Conservation (phyloP, 2,888 invertebrate species). For the Elysia crispata region DNA sequence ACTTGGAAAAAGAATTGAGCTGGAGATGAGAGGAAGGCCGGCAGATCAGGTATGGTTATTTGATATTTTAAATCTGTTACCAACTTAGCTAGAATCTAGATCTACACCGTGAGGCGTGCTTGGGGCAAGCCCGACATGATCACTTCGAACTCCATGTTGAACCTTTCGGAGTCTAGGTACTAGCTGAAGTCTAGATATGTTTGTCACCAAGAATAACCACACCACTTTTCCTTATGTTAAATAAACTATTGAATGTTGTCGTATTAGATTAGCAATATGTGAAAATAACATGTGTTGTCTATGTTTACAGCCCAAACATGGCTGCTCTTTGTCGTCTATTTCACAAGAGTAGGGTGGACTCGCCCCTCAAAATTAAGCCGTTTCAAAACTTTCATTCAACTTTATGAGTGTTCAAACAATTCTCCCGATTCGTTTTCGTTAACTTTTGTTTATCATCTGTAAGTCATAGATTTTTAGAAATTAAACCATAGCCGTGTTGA, state of each 20-base stretch:
- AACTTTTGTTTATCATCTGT: background rate
- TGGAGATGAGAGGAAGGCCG: constrained; percentile 94
- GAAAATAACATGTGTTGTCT: constrained; percentile 4
- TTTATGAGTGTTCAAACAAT: too few relatives aligned
- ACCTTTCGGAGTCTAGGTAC: background rate
- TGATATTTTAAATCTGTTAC: background rate
- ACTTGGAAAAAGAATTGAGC: constrained; percentile 85
- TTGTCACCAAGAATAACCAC: too few relatives aligned
- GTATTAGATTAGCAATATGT: background rate
- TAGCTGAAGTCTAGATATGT: too few relatives aligned
- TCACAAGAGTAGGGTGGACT: constrained; percentile 16
- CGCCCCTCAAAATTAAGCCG: background rate
- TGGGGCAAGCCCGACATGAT: too few relatives aligned
- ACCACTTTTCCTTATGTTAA: background rate
- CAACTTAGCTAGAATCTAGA: background rate
- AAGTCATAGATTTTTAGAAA: background rate
- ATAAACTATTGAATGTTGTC: background rate
- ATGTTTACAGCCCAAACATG: constrained; percentile 55
- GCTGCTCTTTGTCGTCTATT: constrained; percentile 54
- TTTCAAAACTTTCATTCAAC: background rate
- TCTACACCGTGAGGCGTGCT: background rate
- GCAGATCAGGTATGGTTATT: constrained; percentile 88
- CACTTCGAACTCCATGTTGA: background rate
- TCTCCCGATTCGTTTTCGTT: background rate
- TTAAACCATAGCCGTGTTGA: background rate